A percentile compares a stretch with the other conserved stretches of the same genome.
Conservation (phyloP, 2,113 vertebrate genomes). For the Spizaetus ornatus region DNA sequence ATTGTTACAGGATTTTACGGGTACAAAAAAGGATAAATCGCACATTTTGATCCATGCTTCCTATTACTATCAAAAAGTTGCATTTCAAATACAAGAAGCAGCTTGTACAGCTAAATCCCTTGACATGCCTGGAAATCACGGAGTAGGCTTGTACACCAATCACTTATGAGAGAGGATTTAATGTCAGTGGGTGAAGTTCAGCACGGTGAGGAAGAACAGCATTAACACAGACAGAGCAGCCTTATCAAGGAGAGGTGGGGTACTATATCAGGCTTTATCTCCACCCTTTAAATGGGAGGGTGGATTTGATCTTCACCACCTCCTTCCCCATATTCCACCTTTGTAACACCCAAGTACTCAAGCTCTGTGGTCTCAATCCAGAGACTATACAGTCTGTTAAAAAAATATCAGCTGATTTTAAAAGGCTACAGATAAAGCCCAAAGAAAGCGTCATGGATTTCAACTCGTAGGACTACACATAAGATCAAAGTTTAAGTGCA, state of each 20-base stretch:
- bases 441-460: background rate
- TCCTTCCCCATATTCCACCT: background rate
- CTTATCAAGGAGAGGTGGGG: conserved; percentile 30
- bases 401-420: background rate
- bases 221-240: conserved; percentile 19
- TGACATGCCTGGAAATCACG: conserved; percentile 45
- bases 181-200: conserved; percentile 58
- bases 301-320: conserved; percentile 19
- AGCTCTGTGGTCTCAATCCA: background rate
- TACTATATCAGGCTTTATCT: conserved; percentile 18
- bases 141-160: conserved; percentile 23
- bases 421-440: conserved; percentile 1
- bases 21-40: conserved; percentile 16
- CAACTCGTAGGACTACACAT: background rate
- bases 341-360: background rate
- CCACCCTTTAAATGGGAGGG: background rate
- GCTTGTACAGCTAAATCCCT: conserved; percentile 51
- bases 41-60: conserved; percentile 18
- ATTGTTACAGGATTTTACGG: conserved; percentile 10
- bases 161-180: conserved; percentile 40
- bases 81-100: conserved; percentile 47
- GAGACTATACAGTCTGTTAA: background rate
- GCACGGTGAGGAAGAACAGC: background rate
- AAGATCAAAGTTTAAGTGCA: conserved; percentile 5
- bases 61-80: conserved; percentile 42